A percentile compares a stretch with the other conserved stretches of the same genome.
Conservation (phyloP, 1,140 invertebrate genomes). For the Philotrypesis tridentata region DNA sequence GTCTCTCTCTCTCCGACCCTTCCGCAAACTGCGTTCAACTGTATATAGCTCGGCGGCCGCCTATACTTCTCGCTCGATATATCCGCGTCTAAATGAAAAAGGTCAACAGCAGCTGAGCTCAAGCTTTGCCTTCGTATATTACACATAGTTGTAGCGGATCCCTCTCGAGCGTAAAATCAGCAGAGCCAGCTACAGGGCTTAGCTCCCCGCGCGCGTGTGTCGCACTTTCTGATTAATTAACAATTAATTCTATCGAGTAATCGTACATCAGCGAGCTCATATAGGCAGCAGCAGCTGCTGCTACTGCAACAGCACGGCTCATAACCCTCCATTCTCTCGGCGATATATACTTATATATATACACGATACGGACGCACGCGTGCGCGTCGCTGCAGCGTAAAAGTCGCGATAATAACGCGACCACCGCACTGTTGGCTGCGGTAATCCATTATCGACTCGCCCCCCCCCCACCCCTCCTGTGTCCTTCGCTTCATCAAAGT, state of each 20-base stretch:
- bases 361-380: no score
- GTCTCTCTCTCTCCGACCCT: no score
- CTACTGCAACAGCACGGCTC: background rate
- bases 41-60: no score
- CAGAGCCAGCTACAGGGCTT: background rate
- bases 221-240: constrained; percentile 17
- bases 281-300: background rate
- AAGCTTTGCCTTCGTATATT: no score
- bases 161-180: background rate
- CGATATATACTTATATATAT: no score
- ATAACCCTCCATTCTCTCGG: background rate
- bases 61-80: no score
- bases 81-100: background rate
- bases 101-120: background rate
- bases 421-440: background rate
- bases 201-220: no score
- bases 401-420: constrained; percentile 33
- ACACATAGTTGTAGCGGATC: no score
- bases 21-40: no score
- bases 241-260: constrained; percentile 36
- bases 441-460: constrained; percentile 13
- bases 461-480: background rate
- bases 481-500: background rate
- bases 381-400: constrained; percentile 14
- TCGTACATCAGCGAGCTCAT: constrained; percentile 4